These are phyloP conservation scores for Sepioteuthis lessoniana DNA, from an alignment of 2,888 invertebrate genomes.

Conservation along the genomic window DNA sequence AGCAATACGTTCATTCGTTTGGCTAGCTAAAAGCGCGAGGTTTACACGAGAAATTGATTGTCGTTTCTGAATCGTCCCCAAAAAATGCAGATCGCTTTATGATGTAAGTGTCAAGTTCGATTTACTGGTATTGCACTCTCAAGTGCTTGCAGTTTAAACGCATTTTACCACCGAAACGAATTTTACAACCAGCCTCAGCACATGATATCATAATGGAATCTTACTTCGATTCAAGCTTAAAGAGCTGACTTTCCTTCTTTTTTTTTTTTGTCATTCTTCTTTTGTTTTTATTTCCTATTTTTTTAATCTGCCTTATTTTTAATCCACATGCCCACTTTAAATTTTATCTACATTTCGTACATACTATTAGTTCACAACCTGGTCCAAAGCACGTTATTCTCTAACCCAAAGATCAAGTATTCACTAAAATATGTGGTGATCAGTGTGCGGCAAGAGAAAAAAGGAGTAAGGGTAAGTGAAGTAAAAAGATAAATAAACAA, in stretches of 20 bases:
- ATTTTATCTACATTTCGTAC: neutral
- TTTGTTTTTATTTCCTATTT: neutral
- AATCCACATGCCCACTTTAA: neutral
- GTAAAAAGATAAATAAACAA: neutral
- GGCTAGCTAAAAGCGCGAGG: neutral
- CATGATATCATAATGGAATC: constrained; percentile 10
- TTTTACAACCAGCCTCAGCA: neutral
- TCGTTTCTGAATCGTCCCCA: constrained; percentile 8
- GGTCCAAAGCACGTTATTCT: neutral
- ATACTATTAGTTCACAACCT: neutral
- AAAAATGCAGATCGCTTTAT: neutral
- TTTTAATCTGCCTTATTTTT: neutral
- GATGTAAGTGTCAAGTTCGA: neutral
- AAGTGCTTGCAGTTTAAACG: neutral
- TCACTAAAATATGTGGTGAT: neutral
- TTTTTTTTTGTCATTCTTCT: neutral
- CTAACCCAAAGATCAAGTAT: neutral
- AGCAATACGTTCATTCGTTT: neutral
- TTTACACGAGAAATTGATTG: neutral
- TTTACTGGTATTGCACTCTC: neutral
- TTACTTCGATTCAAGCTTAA: neutral
- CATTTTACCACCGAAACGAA: neutral
- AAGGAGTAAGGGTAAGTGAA: neutral
- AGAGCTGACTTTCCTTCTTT: neutral
- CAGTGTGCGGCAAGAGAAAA: neutral